Conservation (phyloP, 1,140 invertebrate species). For the Pogonus chalceus region DNA sequence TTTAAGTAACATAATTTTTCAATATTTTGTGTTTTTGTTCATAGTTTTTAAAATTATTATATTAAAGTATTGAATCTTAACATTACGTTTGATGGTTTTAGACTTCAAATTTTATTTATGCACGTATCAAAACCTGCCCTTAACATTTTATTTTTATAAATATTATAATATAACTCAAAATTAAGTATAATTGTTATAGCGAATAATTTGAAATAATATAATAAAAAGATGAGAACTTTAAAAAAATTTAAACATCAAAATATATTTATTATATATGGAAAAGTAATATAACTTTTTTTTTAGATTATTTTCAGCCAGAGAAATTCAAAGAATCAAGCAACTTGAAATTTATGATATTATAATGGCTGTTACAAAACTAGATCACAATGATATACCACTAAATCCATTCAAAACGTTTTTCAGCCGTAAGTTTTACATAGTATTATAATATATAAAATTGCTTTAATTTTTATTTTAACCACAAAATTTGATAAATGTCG, state of each 20-base stretch:
- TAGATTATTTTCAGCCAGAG: constrained; percentile 45
- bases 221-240: not conserved
- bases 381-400: constrained; percentile 41
- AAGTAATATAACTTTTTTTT: constrained; percentile 14
- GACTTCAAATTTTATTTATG: too few species aligned
- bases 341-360: constrained; percentile 47
- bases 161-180: too few species aligned
- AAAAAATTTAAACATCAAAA: not conserved
- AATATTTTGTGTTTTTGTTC: too few species aligned
- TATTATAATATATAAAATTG: constrained; percentile 1
- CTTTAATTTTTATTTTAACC: constrained; percentile 13
- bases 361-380: constrained; percentile 42
- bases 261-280: not conserved
- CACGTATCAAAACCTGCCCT: too few species aligned
- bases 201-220: not conserved
- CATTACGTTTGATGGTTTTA: too few species aligned
- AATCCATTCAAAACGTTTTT: constrained; percentile 46
- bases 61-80: too few species aligned
- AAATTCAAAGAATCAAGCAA: constrained; percentile 43
- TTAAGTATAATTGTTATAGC: too few species aligned
- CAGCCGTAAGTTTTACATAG: constrained; percentile 17
- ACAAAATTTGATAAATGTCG: too few species aligned
- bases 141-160: too few species aligned
- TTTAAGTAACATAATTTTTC: too few species aligned
- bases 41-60: too few species aligned